Base-by-base conservation (phyloP, 2,113 vertebrate species). In the Phoxinus phoxinus region DNA sequence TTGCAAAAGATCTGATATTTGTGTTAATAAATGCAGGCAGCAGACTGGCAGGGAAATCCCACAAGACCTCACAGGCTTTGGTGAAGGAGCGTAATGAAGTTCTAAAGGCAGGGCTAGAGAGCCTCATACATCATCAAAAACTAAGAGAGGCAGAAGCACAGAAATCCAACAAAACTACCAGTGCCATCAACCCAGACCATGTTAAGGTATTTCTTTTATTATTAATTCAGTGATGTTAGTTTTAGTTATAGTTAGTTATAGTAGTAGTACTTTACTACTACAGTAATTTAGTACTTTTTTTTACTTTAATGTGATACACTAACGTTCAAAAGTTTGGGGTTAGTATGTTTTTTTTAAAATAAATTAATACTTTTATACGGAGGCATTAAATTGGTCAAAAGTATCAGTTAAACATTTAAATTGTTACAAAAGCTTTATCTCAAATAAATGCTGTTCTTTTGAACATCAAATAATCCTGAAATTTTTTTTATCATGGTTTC, bases 51-150 rank as follows among this genome's bases (percentile, higher is more conserved):
- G 32, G 51, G 17, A 88, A 87, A 63, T 90, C 87, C 48, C 85
- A 86, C 8, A 88, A 83, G 84, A 41, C 46, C 5, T 19, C 74
- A 21, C 85, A 88, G 71, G 67, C 63, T 2, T 85, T 80, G 51
- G 25, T 74, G n/a, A 41, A 89, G 27, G 91, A 89, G 69, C 90
- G 90, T 83, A 89, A 85, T 72, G 87, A 89, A 12, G 19, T 91
- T 90, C 90, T 91, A n/a, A 91, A 58, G 53, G 86, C 85, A 30
- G 90, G 87, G 3, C 37, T 90, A 41, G 89, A 93, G 83, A 90
- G 85, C 12, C 37, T 92, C 2, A 21, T 88, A 86, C 93, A 90
- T 87, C 84, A 91, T 75, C 89, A 92, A 89, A 90, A 91, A 87
- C 88, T 89, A 9, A 91, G 82, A 79, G 85, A 79, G 41, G 74